Evolutionary conservation across 2,113 vertebrate genomes (phyloP), one percentile per base, ranked within the genome.

Genomic region (Anarrhichthys ocellatus): DNA sequence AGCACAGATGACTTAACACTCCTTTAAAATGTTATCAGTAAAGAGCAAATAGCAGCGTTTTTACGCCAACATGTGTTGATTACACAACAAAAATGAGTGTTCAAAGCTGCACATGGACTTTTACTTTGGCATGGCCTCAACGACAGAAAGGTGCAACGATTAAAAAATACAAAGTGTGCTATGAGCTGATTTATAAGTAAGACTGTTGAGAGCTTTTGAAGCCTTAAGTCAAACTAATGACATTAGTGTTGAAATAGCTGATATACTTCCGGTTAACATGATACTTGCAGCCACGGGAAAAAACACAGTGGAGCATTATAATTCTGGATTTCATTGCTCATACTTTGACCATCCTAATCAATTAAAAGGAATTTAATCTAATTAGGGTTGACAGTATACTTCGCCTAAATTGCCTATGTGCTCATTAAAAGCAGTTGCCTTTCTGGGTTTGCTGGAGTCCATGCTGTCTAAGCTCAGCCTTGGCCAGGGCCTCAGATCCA

Each of bases 311-410:
- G 46, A 64, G 11, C 36, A 50, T 54, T 59, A 32, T 40, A 61
- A 44, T 81, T 48, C 32, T 63, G 22, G 32, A 74, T 59, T 83
- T 86, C 76, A 81, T 24, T 82, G 40, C 76, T 74, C 70, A 72
- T 81, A 79, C 83, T 80, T 74, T 38, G 65, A 81, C 64, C 54
- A 73, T 80, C 70, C 59, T 64, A 74, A 91, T 93, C 86, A 91
- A 91, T 87, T 78, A 88, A 87, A 90, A 86, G 79, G 68, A 77
- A 82, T 77, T 58, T 82, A 89, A 92, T 90, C 46, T 24, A 83
- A 82, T 92, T 92, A 88, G 17, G 10, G 36, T 20, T 70, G 68
- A 74, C 85, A 61, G 70, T 44, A 44, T 9, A 50, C 73, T 63
- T 67, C 9, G 34, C 71, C 61, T 69, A 50, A 86, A 89, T 87